phyloP scores from a whole-genome alignment of 2,113 vertebrate species.

The Apteryx mantelli region DNA sequence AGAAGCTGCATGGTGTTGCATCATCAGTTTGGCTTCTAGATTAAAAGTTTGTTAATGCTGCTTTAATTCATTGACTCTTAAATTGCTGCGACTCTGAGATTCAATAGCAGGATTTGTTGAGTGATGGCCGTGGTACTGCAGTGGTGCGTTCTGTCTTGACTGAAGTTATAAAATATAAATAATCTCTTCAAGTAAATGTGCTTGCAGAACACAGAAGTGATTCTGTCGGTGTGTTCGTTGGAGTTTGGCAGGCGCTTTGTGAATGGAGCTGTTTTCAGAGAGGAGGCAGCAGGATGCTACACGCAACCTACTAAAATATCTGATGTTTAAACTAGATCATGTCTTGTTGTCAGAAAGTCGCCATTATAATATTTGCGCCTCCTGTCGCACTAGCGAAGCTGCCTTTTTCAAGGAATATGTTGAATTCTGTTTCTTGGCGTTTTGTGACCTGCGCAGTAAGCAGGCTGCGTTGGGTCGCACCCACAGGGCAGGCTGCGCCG shows the following conservation, averaged over 20 bases:
- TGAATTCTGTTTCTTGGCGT: not conserved
- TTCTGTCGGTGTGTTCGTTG: not conserved
- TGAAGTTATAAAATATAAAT: accelerated
- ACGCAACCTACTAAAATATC: not conserved
- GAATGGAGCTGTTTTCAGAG: accelerated
- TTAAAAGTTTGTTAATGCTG: not conserved
- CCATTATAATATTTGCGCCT: not conserved
- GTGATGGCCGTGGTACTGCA: not conserved
- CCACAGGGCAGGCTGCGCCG: too few species aligned
- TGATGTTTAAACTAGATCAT: accelerated
- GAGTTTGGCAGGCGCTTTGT: accelerated
- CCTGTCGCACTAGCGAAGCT: not conserved
- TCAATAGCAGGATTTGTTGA: not conserved
- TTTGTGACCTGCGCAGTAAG: not conserved
- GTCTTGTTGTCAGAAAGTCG: not conserved
- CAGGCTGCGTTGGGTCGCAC: too few species aligned
- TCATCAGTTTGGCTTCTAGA: not conserved
- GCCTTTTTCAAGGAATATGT: not conserved
- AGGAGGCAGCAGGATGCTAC: not conserved
- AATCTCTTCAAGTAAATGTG: not conserved
- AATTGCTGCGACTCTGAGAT: not conserved
- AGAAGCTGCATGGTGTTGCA: conserved; percentile 14
- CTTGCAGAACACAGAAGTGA: not conserved
- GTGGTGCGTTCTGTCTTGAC: not conserved
- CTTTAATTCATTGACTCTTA: not conserved